Conservation (phyloP, 2,113 vertebrate species). For the Hemibagrus wyckioides region DNA sequence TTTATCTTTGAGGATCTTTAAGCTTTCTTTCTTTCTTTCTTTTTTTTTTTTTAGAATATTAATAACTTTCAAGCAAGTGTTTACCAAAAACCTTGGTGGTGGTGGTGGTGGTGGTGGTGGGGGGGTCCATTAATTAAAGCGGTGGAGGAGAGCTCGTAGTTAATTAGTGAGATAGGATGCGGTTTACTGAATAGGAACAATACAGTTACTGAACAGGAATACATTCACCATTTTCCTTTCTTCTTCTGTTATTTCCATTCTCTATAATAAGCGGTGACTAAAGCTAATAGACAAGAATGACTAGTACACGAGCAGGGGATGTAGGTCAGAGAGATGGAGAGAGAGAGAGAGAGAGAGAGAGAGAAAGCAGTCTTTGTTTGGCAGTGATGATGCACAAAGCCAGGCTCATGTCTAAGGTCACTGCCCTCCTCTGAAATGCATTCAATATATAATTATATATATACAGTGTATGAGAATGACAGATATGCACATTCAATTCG, state of each 20-base stretch:
- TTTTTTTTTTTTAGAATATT: neutral
- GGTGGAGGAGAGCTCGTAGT: neutral
- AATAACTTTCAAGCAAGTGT: neutral
- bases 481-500: neutral
- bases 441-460: neutral
- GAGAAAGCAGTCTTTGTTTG: slow-evolving; percentile 6
- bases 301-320: neutral
- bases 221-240: neutral
- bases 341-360: neutral
- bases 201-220: neutral
- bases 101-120: too few species aligned
- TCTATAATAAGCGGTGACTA: neutral
- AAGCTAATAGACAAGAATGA: neutral
- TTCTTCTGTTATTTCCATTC: neutral
- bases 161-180: neutral
- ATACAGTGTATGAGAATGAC: neutral
- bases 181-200: slow-evolving; percentile 12
- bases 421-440: neutral
- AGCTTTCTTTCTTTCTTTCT: neutral
- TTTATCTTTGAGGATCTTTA: neutral
- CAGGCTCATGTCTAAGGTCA: neutral
- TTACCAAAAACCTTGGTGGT: neutral
- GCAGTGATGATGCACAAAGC: slow-evolving; percentile 10
- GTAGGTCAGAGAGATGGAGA: slow-evolving; percentile 15
- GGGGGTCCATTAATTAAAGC: too few species aligned